These are phyloP conservation scores for Parnassius orleans DNA, from an alignment of 2,888 invertebrate species.

Conservation along the genomic window DNA sequence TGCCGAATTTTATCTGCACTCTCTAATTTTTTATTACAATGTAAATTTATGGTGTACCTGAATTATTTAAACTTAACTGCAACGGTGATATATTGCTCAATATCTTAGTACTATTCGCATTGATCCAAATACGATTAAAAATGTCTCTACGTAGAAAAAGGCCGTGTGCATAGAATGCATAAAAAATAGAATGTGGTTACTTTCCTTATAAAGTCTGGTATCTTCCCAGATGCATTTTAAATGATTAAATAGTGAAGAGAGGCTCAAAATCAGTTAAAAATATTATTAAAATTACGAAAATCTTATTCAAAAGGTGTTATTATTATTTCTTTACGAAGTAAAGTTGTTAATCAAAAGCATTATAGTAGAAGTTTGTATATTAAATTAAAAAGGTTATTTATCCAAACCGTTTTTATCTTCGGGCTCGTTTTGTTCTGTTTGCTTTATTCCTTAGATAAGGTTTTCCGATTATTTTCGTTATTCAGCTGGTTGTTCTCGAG, in stretches of 20 bases:
- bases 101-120: too few relatives aligned
- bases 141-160: too few relatives aligned
- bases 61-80: slow-evolving; percentile 21
- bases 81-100: not conserved
- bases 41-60: slow-evolving; percentile 30
- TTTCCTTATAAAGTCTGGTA: too few relatives aligned
- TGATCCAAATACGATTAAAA: too few relatives aligned
- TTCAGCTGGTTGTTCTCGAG: slow-evolving; percentile 40
- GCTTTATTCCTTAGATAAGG: slow-evolving; percentile 45
- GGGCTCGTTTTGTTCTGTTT: slow-evolving; percentile 43
- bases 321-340: slow-evolving; percentile 20
- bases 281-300: too few relatives aligned
- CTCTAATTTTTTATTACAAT: slow-evolving; percentile 45
- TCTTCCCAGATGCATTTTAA: too few relatives aligned
- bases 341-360: too few relatives aligned
- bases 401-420: slow-evolving; percentile 35
- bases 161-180: too few relatives aligned
- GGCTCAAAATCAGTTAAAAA: too few relatives aligned
- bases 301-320: not conserved
- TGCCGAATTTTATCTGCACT: slow-evolving; percentile 48
- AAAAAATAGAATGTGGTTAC: too few relatives aligned
- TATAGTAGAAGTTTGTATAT: slow-evolving; percentile 17
- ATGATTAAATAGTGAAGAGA: too few relatives aligned
- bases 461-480: slow-evolving; percentile 49
- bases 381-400: slow-evolving; percentile 35